A percentile compares a stretch with the other conserved stretches of the same genome.
These are phyloP conservation scores for Hylaea fasciaria DNA, from an alignment of 2,888 invertebrate species.

Conservation along the genomic window DNA sequence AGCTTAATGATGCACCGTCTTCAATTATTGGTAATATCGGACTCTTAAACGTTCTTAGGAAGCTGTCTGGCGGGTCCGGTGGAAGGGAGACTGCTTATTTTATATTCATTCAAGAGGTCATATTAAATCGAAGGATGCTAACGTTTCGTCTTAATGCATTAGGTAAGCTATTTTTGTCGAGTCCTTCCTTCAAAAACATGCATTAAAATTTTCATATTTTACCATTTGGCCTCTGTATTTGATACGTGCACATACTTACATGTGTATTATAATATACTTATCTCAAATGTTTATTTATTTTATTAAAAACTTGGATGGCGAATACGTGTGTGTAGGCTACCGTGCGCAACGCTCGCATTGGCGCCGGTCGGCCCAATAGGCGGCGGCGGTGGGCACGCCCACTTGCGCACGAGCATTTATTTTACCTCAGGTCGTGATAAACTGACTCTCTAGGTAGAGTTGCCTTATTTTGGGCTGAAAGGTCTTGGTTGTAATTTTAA, in stretches of 20 bases:
- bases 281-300: conserved; percentile 41
- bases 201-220: neutral
- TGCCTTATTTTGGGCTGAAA: too few relatives aligned
- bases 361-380: conserved; percentile 75
- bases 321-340: conserved; percentile 60
- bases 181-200: conserved; percentile 5
- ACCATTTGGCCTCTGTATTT: conserved; percentile 1
- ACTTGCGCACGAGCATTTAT: conserved; percentile 44
- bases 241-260: neutral
- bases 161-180: conserved; percentile 18
- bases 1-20: conserved; percentile 75
- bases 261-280: neutral
- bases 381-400: conserved; percentile 70
- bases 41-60: conserved; percentile 80
- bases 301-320: conserved; percentile 40
- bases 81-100: conserved; percentile 56
- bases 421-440: conserved; percentile 22
- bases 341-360: conserved; percentile 80
- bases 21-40: conserved; percentile 83
- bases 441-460: neutral
- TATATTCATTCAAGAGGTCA: conserved; percentile 63
- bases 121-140: conserved; percentile 47
- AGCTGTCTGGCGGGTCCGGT: conserved; percentile 70
- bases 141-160: conserved; percentile 36
- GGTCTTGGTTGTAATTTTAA: too few relatives aligned